These are phyloP conservation scores for Cryptocephalus moraei DNA, from an alignment of 2,888 invertebrate genomes.

Conservation along the genomic window DNA sequence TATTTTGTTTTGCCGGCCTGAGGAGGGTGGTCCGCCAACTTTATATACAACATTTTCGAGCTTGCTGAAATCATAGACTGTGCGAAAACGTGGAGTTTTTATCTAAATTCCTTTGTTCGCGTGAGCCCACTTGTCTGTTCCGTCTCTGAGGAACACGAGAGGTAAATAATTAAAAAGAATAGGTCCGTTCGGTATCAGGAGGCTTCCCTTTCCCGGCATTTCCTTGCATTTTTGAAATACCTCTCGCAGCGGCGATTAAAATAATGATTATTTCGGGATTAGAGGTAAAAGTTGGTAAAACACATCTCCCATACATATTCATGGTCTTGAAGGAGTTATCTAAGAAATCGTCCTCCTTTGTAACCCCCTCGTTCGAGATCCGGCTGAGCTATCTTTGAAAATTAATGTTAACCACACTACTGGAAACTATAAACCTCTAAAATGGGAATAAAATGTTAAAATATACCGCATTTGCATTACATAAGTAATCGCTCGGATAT, in stretches of 20 bases:
- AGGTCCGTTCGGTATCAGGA: not conserved
- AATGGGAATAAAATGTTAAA: constrained; percentile 34
- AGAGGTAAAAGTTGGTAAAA: constrained; percentile 25
- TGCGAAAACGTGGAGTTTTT: too few species aligned
- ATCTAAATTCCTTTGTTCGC: too few species aligned
- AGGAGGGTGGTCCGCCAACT: too few species aligned
- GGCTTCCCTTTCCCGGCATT: not conserved
- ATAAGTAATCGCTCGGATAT: constrained; percentile 10
- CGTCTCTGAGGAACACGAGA: too few species aligned
- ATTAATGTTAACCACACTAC: constrained; percentile 29
- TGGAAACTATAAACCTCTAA: constrained; percentile 32
- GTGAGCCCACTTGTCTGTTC: too few species aligned
- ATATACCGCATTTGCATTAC: constrained; percentile 25
- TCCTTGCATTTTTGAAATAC: not conserved
- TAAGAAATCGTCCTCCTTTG: constrained; percentile 27
- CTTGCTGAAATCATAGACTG: too few species aligned
- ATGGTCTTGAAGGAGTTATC: constrained; percentile 26
- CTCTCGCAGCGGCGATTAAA: not conserved
- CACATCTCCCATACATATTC: constrained; percentile 29
- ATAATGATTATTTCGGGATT: constrained; percentile 28
- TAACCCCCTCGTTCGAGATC: constrained; percentile 20
- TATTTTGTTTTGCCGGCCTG: too few species aligned
- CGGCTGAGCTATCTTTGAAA: constrained; percentile 25
- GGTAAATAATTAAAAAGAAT: not conserved
- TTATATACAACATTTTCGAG: too few species aligned